These are phyloP conservation scores for Zaprionus taronus DNA, from an alignment of 1,140 invertebrate genomes.

Conservation along the genomic window DNA sequence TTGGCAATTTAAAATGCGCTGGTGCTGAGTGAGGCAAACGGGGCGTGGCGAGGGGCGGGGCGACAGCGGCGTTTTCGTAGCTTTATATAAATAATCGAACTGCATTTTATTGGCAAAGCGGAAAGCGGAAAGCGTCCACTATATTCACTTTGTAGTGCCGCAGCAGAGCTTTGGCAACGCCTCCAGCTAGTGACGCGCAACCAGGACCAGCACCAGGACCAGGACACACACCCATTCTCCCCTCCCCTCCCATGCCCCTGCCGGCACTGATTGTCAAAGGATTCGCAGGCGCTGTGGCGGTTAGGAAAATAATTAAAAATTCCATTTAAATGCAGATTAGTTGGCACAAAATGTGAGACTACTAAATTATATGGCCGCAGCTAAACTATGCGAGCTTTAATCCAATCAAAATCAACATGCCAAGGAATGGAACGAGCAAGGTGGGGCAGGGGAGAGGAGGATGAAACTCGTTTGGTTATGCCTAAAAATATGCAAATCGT, in stretches of 20 bases:
- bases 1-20: conserved; percentile 77
- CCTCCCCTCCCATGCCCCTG: neutral
- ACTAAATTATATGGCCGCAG: conserved; percentile 67
- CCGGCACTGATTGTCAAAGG: conserved; percentile 79
- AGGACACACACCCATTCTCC: neutral
- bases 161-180: conserved; percentile 25
- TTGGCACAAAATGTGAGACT: conserved; percentile 71
- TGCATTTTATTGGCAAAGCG: conserved; percentile 66
- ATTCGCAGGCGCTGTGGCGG: conserved; percentile 55
- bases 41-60: neutral
- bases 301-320: conserved; percentile 82
- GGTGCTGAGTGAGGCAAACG: conserved; percentile 12
- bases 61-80: conserved; percentile 58
- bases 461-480: conserved; percentile 14
- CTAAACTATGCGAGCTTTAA: conserved; percentile 59
- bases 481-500: conserved; percentile 78
- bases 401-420: conserved; percentile 55
- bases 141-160: conserved; percentile 39
- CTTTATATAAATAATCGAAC: conserved; percentile 81
- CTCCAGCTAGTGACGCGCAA: conserved; percentile 8
- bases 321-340: conserved; percentile 82
- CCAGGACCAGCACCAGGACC: conserved; percentile 34
- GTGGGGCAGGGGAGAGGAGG: neutral
- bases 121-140: conserved; percentile 9
- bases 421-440: neutral